Evolutionary conservation across 1,140 invertebrate species (phyloP).

Genomic region (Platyscapa corneri): DNA sequence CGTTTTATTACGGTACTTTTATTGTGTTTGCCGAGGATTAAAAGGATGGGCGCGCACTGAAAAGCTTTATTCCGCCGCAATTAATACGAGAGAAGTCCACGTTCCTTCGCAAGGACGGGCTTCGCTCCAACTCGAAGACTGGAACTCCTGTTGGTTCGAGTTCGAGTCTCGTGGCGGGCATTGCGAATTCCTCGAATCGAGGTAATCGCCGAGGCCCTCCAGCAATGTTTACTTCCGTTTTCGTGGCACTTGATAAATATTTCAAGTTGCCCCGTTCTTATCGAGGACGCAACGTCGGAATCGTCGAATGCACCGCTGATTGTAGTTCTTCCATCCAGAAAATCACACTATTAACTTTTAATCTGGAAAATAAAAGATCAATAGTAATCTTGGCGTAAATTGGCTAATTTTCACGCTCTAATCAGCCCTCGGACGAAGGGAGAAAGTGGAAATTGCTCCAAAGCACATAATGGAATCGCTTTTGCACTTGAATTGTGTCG

Average conservation of each 20-base stretch:
- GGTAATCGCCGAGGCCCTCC: neutral
- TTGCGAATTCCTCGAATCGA: neutral
- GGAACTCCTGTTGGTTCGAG: neutral
- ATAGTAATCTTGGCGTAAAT: neutral
- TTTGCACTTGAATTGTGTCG: slow-evolving; percentile 8
- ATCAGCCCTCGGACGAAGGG: neutral
- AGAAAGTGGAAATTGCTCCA: slow-evolving; percentile 25
- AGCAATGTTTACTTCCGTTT: too few species aligned
- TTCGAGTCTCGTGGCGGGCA: neutral
- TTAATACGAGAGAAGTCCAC: neutral
- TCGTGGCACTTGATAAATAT: neutral
- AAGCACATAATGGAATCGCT: slow-evolving; percentile 7
- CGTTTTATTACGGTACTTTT: neutral
- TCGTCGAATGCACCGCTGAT: neutral
- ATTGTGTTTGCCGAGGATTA: slow-evolving; percentile 2
- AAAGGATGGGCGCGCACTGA: neutral
- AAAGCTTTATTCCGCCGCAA: neutral
- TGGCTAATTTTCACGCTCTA: slow-evolving; percentile 27
- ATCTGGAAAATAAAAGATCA: neutral
- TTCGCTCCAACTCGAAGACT: neutral
- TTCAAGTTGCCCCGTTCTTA: neutral
- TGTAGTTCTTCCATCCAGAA: neutral
- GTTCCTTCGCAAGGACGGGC: neutral
- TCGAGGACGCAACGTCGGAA: neutral
- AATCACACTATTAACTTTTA: neutral